These are phyloP conservation scores for Charadrius vociferus DNA, from an alignment of 2,113 vertebrate species.

Conservation along the genomic window DNA sequence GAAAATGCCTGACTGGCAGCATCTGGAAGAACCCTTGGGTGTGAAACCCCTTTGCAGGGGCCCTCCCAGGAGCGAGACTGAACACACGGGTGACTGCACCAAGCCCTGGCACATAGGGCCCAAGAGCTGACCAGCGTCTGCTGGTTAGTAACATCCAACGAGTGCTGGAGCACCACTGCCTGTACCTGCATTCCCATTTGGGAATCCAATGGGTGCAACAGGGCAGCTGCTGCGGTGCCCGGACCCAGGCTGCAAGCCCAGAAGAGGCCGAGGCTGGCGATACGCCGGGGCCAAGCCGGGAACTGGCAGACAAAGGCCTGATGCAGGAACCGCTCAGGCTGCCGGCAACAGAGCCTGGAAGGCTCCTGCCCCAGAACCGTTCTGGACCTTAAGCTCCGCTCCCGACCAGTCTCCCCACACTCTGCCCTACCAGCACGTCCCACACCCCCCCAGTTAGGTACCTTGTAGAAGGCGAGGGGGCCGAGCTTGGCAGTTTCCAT, in stretches of 20 bases:
- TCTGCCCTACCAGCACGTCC: not conserved
- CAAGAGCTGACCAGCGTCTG: not conserved
- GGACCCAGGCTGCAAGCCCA: not conserved
- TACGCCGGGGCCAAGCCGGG: accelerated
- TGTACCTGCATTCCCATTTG: not conserved
- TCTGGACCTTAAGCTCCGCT: not conserved
- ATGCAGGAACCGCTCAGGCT: not conserved
- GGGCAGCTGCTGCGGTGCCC: not conserved
- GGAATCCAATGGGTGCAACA: not conserved
- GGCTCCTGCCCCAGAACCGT: not conserved
- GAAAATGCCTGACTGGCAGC: not conserved
- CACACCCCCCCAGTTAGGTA: not conserved
- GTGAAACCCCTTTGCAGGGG: not conserved
- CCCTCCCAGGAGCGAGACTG: not conserved
- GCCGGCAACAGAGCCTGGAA: not conserved
- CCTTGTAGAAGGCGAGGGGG: constrained; percentile 94
- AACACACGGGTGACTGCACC: not conserved
- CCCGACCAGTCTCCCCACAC: not conserved
- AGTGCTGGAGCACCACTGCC: not conserved
- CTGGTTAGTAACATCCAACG: not conserved
- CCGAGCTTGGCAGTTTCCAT: constrained; percentile 89
- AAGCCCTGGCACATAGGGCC: not conserved
- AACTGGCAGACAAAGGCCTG: not conserved
- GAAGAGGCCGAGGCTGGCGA: not conserved
- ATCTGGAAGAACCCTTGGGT: not conserved